These are phyloP conservation scores for Yponomeuta malinellus DNA, from an alignment of 2,888 invertebrate species.

Conservation along the genomic window DNA sequence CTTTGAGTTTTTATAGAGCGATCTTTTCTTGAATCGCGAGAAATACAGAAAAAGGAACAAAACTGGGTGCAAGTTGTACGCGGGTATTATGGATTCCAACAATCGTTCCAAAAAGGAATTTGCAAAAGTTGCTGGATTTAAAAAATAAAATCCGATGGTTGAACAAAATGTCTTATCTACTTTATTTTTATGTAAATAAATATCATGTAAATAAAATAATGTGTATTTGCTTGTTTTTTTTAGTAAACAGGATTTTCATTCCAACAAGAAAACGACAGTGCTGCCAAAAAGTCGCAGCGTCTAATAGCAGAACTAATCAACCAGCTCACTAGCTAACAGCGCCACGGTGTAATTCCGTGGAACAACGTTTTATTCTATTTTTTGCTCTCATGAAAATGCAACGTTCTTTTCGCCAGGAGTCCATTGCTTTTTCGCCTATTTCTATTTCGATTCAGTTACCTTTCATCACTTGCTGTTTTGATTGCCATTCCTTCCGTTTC, in stretches of 20 bases:
- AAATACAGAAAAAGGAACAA: constrained; percentile 9
- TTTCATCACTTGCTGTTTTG: constrained; percentile 59
- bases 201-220: too few species aligned
- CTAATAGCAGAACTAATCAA: constrained; percentile 62
- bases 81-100: too few species aligned
- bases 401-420: constrained; percentile 66
- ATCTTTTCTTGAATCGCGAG: neutral
- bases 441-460: constrained; percentile 61
- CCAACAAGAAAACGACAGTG: constrained; percentile 33
- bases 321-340: constrained; percentile 40
- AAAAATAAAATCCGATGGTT: too few species aligned
- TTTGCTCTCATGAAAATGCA: constrained; percentile 70
- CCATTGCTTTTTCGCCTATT: constrained; percentile 50
- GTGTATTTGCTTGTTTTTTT: too few species aligned
- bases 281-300: constrained; percentile 50
- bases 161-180: too few species aligned
- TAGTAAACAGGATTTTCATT: too few species aligned
- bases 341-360: constrained; percentile 37
- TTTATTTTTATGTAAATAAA: too few species aligned
- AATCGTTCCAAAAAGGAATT: too few species aligned
- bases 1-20: neutral
- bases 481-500: constrained; percentile 20
- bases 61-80: neutral
- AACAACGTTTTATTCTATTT: constrained; percentile 61
- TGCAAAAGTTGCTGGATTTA: too few species aligned